Percentiles rank a stretch among this genome's conserved stretches.
Conservation (phyloP, 2,797 vertebrate species). For the Avahi laniger region DNA sequence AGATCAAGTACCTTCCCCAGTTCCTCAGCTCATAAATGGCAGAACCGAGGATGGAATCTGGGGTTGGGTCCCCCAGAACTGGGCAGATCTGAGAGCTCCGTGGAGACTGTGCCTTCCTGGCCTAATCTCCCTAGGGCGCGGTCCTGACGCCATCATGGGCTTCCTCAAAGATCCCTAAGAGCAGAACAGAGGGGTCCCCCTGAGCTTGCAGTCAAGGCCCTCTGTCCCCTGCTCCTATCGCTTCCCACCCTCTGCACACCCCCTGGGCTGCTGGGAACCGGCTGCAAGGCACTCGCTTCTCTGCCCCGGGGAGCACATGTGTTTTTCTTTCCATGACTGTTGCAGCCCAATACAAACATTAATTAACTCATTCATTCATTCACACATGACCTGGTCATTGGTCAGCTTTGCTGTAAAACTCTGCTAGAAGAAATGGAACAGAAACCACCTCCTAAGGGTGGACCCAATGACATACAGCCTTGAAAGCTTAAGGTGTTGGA, state of each 20-base stretch:
- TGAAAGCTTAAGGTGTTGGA: background rate
- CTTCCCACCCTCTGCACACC: background rate
- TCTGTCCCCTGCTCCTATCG: background rate
- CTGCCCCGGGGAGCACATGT: background rate
- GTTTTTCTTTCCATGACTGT: background rate
- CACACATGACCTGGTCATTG: background rate
- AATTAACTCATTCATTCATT: background rate
- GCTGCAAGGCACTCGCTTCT: background rate
- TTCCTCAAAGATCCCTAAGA: background rate
- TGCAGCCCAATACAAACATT: background rate
- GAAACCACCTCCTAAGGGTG: background rate
- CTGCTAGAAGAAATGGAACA: background rate
- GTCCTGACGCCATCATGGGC: background rate
- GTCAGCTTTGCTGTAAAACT: background rate
- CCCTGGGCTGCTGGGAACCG: background rate
- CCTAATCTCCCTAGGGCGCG: too few species aligned
- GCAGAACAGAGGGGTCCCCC: background rate
- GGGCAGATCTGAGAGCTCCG: background rate
- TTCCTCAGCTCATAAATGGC: background rate
- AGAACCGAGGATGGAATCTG: background rate
- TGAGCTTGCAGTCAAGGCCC: background rate
- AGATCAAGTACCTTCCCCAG: background rate
- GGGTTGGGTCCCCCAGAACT: background rate
- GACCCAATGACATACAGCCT: background rate
- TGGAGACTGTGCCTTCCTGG: background rate